Conservation (phyloP, 2,888 invertebrate species). For the Labia minor region DNA sequence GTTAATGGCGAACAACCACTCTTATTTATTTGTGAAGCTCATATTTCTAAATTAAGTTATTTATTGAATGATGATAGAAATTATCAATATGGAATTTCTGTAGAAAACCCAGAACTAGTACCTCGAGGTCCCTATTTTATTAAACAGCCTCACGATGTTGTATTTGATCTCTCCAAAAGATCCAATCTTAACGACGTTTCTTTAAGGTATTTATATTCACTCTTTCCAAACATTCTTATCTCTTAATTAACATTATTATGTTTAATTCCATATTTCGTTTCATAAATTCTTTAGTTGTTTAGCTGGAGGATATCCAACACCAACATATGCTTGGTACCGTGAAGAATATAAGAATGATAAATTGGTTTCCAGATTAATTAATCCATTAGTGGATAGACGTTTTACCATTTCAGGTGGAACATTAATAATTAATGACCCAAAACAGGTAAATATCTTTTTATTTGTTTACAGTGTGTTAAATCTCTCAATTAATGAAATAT, state of each 20-base stretch:
- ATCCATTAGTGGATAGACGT: slow-evolving; percentile 61
- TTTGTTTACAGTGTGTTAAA: background rate
- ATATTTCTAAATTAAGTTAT: slow-evolving; percentile 58
- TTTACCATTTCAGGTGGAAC: slow-evolving; percentile 86
- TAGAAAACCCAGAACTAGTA: slow-evolving; percentile 66
- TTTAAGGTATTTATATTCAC: slow-evolving; percentile 44
- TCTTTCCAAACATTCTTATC: background rate
- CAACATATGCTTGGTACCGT: slow-evolving; percentile 80
- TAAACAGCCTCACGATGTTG: slow-evolving; percentile 69
- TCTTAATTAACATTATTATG: background rate
- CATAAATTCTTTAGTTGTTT: slow-evolving; percentile 47
- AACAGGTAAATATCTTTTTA: slow-evolving; percentile 39
- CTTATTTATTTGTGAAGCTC: slow-evolving; percentile 81
- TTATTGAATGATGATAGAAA: slow-evolving; percentile 62
- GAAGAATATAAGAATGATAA: slow-evolving; percentile 76
- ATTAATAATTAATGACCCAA: slow-evolving; percentile 76
- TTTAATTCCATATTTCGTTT: slow-evolving; percentile 9
- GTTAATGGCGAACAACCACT: slow-evolving; percentile 65
- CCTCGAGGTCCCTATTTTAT: slow-evolving; percentile 83
- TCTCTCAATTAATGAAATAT: background rate
- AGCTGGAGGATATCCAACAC: slow-evolving; percentile 80
- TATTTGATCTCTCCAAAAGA: slow-evolving; percentile 67
- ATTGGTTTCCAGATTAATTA: slow-evolving; percentile 58
- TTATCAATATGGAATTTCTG: slow-evolving; percentile 75
- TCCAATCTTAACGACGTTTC: slow-evolving; percentile 61